phyloP scores from a whole-genome alignment of 2,797 vertebrate genomes.

The Phrynocephalus guinanensis region DNA sequence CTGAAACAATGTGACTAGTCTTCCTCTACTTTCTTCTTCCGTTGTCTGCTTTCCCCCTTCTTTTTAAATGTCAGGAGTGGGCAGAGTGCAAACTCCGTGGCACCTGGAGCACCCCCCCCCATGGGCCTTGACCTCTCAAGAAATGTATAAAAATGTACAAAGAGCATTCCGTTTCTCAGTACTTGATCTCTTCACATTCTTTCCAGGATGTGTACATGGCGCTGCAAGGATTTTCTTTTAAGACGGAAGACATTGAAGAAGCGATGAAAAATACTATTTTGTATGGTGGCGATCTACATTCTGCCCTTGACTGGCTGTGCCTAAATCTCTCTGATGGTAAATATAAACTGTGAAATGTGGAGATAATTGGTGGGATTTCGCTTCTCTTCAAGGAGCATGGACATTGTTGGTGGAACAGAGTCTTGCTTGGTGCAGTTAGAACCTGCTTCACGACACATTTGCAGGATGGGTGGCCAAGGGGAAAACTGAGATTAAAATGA shows the following conservation, averaged over 20 bases:
- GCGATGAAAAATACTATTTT: slow-evolving; percentile 96
- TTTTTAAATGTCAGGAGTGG: neutral
- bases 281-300: slow-evolving; percentile 95
- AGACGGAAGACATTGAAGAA: slow-evolving; percentile 94
- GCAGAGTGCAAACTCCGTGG: no score
- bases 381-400: neutral
- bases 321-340: slow-evolving; percentile 95
- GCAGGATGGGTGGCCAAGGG: no score
- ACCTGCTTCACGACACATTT: no score
- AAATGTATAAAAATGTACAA: neutral
- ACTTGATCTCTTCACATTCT: slow-evolving; percentile 1
- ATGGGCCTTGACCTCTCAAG: neutral
- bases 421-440: neutral
- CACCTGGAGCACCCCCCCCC: no score
- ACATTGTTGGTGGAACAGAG: neutral
- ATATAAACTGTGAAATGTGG: neutral
- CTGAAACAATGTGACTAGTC: no score
- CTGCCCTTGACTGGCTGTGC: slow-evolving; percentile 98
- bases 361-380: neutral
- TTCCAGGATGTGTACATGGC: slow-evolving; percentile 93
- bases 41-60: neutral
- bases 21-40: neutral
- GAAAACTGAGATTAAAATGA: neutral
- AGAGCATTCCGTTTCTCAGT: neutral
- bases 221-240: slow-evolving; percentile 91